Evolutionary conservation across 2,888 invertebrate genomes (phyloP).

Genomic region (Taphrorychus bicolor): DNA sequence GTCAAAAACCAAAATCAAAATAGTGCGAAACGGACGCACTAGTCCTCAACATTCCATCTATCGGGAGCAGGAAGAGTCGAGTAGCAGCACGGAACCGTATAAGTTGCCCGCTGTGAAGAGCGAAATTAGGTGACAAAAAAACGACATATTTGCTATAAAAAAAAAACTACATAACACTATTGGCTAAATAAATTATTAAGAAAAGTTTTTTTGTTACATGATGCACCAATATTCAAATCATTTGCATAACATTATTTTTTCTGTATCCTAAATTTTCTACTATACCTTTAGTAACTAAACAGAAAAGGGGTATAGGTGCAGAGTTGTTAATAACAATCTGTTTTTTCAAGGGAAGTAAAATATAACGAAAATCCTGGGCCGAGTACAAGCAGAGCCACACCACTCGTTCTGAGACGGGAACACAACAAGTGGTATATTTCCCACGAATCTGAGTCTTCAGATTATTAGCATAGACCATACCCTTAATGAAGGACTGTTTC

Average conservation of each 20-base stretch:
- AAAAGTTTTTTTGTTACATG: no score
- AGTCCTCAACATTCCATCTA: constrained; percentile 17
- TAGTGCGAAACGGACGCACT: constrained; percentile 28
- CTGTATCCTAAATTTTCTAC: no score
- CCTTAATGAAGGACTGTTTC: background rate
- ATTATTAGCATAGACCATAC: constrained; percentile 10
- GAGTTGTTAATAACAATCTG: background rate
- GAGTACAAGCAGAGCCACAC: constrained; percentile 31
- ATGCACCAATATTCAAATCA: no score
- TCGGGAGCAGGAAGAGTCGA: constrained; percentile 5
- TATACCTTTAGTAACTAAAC: no score
- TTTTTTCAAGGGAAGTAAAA: constrained; percentile 19
- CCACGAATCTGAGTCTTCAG: constrained; percentile 33
- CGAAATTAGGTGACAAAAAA: constrained; percentile 37
- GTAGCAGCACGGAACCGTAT: constrained; percentile 28
- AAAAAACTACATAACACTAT: no score
- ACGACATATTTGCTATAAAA: no score
- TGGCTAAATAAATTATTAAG: no score
- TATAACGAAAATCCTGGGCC: constrained; percentile 30
- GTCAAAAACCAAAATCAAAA: constrained; percentile 32
- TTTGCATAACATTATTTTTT: no score
- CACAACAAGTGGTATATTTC: constrained; percentile 33
- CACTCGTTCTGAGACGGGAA: constrained; percentile 27
- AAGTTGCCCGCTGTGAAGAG: constrained; percentile 30
- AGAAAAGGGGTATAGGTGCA: background rate